These are phyloP conservation scores for Dolichotis patagonum DNA, from an alignment of 2,113 vertebrate genomes.

Conservation along the genomic window DNA sequence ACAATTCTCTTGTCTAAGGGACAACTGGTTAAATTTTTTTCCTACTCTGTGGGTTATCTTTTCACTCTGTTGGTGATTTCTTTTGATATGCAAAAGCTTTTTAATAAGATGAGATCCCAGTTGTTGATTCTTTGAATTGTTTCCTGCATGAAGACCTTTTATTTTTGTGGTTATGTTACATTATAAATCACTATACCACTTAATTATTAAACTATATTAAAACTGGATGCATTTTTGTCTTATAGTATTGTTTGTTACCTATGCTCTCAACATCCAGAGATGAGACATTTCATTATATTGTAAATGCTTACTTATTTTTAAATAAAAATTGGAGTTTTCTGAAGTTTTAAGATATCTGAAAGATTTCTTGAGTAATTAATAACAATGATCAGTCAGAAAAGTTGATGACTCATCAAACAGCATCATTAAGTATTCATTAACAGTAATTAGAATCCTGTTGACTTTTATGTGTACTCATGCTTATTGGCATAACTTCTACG, in stretches of 20 bases:
- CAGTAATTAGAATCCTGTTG: background rate
- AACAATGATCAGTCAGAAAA: constrained; percentile 19
- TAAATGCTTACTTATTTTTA: background rate
- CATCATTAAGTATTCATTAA: background rate
- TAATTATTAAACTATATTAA: background rate
- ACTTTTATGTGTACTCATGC: background rate
- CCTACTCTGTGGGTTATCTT: background rate
- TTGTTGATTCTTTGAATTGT: background rate
- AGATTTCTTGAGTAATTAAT: background rate
- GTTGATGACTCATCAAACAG: background rate
- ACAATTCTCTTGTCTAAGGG: background rate
- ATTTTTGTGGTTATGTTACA: background rate
- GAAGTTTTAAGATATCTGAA: constrained; percentile 1
- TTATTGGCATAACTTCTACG: background rate
- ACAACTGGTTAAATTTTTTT: background rate
- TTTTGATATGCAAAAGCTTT: background rate
- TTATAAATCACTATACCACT: background rate
- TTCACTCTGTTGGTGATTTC: background rate
- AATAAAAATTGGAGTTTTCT: constrained; percentile 1
- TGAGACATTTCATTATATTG: background rate
- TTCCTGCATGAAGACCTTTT: background rate
- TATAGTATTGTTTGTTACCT: background rate
- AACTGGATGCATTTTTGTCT: background rate
- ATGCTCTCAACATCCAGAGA: background rate
- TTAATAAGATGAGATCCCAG: background rate